These are phyloP conservation scores for Stratiomys singularior DNA, from an alignment of 2,888 invertebrate genomes.

Conservation along the genomic window DNA sequence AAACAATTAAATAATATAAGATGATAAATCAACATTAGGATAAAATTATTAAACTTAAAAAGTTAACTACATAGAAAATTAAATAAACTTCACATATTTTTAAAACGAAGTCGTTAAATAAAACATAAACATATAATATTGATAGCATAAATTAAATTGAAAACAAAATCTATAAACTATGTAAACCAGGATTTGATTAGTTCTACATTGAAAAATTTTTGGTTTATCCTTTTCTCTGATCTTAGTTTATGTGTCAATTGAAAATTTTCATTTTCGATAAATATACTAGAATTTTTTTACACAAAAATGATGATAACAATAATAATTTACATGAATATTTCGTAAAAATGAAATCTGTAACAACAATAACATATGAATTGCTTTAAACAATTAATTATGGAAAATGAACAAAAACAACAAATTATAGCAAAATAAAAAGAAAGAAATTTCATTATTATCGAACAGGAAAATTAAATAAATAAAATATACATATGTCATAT, in stretches of 20 bases:
- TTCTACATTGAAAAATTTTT: slow-evolving; percentile 15
- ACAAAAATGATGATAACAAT: neutral
- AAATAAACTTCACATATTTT: slow-evolving; percentile 3
- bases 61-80: slow-evolving; percentile 30
- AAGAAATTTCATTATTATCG: slow-evolving; percentile 28
- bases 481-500: slow-evolving; percentile 47
- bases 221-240: slow-evolving; percentile 7
- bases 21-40: slow-evolving; percentile 3
- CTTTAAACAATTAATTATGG: slow-evolving; percentile 33
- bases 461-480: slow-evolving; percentile 34
- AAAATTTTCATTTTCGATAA: slow-evolving; percentile 17
- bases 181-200: slow-evolving; percentile 48
- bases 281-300: neutral
- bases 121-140: slow-evolving; percentile 12
- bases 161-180: neutral
- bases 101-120: slow-evolving; percentile 9
- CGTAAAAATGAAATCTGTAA: neutral
- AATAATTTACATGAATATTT: neutral
- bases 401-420: neutral
- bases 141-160: neutral
- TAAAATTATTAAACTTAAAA: slow-evolving; percentile 24
- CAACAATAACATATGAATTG: slow-evolving; percentile 45
- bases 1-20: neutral
- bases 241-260: neutral
- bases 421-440: slow-evolving; percentile 33